These are phyloP conservation scores for Brachynemurus nebulosus DNA, from an alignment of 2,888 invertebrate genomes.

Conservation along the genomic window DNA sequence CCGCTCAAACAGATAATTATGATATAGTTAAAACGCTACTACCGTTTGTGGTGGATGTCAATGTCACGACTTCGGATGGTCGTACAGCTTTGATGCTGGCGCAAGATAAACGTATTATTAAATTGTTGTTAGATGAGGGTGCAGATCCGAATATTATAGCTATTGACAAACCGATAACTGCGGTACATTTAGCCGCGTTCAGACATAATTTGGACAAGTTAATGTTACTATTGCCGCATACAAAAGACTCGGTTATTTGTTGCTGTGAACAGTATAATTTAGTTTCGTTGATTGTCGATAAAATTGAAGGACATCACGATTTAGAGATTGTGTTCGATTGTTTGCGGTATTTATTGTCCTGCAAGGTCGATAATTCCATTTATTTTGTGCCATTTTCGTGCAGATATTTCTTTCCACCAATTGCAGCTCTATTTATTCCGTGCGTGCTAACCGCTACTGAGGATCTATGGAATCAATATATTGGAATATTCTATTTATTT, in stretches of 20 bases:
- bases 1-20: slow-evolving; percentile 1
- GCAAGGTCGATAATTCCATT: neutral
- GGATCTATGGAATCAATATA: slow-evolving; percentile 5
- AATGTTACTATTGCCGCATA: slow-evolving; percentile 9
- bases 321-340: slow-evolving; percentile 1
- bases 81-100: slow-evolving; percentile 12
- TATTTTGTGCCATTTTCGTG: neutral
- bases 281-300: neutral
- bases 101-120: slow-evolving; percentile 9
- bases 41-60: slow-evolving; percentile 6
- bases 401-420: neutral
- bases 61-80: slow-evolving; percentile 9
- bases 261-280: slow-evolving; percentile 1
- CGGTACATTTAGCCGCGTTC: slow-evolving; percentile 12
- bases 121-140: slow-evolving; percentile 8
- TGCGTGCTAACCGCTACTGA: neutral
- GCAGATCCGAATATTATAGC: slow-evolving; percentile 12
- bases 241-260: slow-evolving; percentile 4
- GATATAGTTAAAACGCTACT: neutral
- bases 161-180: slow-evolving; percentile 8
- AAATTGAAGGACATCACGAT: neutral
- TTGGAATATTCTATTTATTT: slow-evolving; percentile 3
- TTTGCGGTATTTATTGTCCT: neutral
- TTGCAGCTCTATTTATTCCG: slow-evolving; percentile 1
- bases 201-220: slow-evolving; percentile 8